Percentiles rank a stretch among this genome's conserved stretches.
Conservation (phyloP, 2,113 vertebrate genomes). For the Trochalopteron elliotii region DNA sequence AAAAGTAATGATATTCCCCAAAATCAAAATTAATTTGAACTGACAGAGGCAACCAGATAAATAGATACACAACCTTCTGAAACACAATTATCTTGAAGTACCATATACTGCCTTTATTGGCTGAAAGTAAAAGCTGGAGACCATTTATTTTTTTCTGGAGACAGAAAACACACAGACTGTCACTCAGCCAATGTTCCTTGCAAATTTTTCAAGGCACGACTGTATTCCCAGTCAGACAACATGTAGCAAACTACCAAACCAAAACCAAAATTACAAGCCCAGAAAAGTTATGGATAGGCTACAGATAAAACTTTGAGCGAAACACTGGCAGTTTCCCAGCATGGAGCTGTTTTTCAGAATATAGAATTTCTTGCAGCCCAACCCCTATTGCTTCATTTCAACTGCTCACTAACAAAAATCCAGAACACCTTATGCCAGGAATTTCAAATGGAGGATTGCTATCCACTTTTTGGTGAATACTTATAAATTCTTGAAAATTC, state of each 20-base stretch:
- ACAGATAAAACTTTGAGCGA: background rate
- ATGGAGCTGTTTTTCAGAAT: background rate
- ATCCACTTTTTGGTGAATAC: background rate
- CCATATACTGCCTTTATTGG: background rate
- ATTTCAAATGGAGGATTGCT: background rate
- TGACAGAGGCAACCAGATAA: background rate
- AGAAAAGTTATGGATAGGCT: background rate
- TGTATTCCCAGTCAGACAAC: background rate
- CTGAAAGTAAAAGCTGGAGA: constrained; percentile 22
- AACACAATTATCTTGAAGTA: background rate
- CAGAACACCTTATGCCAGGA: background rate
- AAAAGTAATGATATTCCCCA: background rate
- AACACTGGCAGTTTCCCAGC: background rate
- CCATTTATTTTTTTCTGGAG: background rate
- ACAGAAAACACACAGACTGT: background rate
- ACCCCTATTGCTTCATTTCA: background rate
- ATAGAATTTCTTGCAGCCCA: background rate
- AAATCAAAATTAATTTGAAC: background rate
- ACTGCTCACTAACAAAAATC: background rate
- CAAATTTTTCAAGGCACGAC: background rate
- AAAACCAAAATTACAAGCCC: background rate
- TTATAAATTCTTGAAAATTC: background rate
- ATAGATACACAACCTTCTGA: background rate
- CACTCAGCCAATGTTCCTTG: background rate
- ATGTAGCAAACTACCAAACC: background rate